Evolutionary conservation across 2,888 invertebrate species (phyloP), one percentile per base, ranked within the genome.

Genomic region (Unio delphinus): DNA sequence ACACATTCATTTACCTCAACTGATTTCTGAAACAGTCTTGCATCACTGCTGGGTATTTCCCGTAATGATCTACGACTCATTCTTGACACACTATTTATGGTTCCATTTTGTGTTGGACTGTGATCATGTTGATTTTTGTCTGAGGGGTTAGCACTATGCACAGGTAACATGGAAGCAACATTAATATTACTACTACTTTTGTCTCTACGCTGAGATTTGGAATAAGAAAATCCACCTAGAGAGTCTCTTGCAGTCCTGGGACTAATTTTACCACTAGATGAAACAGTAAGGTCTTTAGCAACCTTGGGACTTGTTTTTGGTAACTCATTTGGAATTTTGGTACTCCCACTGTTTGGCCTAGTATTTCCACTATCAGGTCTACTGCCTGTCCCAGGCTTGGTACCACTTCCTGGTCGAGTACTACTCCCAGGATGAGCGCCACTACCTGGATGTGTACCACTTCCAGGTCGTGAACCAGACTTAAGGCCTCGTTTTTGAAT

Each of bases 31-130:
- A 80, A 82, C 34, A 80, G 67, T 65, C 83, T 71, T 3, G 81
- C 76, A 75, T 86, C 85, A 54, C 80, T 79, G 62, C 75, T 68
- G 7, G 86, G 83, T 26, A 88, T 85, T 70, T 88, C 88, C 55
- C 86, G 74, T 59, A 88, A 67, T 18, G 86, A 86, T 64, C 85
- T 87, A 45, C 80, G 76, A 74, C 81, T 87, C 71, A 81, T 74
- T n/a, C 80, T 64, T 1, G 81, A 83, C 30, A 83, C 67, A 70
- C 75, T 76, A 59, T 76, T 78, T 55, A 72, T 75, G 57, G 63
- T 57, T n/a, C 60, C 23, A 55, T 64, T 65, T 7, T 65, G 65
- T 30, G 68, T 70, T 3, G 54, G 64, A 34, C 59, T 60, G 30
- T 65, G 15, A 28, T 64, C 61, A 28, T 69, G 61, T 55, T 55